Percentiles rank a stretch among this genome's conserved stretches.
Conservation (phyloP, 2,888 invertebrate species). For the Drosophila lacicola region DNA sequence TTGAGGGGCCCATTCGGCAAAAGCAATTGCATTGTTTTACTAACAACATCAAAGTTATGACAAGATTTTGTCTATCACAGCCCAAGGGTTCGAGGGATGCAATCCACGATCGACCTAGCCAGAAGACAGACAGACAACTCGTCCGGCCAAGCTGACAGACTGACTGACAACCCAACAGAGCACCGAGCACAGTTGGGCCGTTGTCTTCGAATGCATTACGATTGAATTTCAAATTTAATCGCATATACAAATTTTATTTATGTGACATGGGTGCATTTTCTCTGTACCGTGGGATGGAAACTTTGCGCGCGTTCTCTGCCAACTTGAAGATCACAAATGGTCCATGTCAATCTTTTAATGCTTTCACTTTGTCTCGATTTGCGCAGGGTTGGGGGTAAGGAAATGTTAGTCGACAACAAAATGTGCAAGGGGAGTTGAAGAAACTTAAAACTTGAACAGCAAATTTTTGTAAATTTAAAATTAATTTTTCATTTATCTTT, state of each 20-base stretch:
- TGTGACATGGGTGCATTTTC: conserved; percentile 75
- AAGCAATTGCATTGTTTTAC: conserved; percentile 74
- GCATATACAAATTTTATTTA: conserved; percentile 80
- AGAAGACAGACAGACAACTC: background rate
- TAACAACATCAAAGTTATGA: conserved; percentile 82
- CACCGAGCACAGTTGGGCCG: conserved; percentile 18
- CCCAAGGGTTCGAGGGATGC: conserved; percentile 62
- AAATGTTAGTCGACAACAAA: background rate
- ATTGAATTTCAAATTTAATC: conserved; percentile 81
- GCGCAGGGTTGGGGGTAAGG: conserved; percentile 10
- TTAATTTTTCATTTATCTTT: too few species aligned
- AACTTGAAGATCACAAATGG: conserved; percentile 63
- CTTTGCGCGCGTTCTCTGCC: conserved; percentile 10
- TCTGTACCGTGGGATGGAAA: conserved; percentile 67
- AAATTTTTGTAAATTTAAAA: too few species aligned
- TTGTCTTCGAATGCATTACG: conserved; percentile 67
- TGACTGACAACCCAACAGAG: conserved; percentile 50
- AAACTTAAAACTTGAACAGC: background rate
- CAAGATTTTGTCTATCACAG: conserved; percentile 80
- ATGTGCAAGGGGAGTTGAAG: background rate
- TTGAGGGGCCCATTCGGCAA: conserved; percentile 53
- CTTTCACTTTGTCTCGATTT: conserved; percentile 56
- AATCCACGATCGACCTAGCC: conserved; percentile 33
- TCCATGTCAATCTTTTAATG: conserved; percentile 60
- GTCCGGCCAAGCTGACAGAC: conserved; percentile 46